Base-by-base conservation (phyloP, 2,888 invertebrate genomes). In the Agrochola circellaris region DNA sequence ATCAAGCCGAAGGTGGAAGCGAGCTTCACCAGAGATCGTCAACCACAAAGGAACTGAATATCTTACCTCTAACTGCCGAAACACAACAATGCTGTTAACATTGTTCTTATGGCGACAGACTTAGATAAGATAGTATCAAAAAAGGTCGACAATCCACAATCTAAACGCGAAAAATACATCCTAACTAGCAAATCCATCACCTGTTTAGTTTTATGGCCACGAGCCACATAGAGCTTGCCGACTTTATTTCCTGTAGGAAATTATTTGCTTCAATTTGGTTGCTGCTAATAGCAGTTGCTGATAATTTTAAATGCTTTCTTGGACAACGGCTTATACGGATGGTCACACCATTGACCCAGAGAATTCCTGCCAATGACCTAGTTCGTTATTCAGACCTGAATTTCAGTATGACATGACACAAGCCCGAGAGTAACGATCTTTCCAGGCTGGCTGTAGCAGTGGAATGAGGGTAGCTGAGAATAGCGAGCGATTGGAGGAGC, bases 271-370 rank as follows among this genome's bases (percentile, higher is more conserved):
- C 58, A 60, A 34, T 65, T 13, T 65, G 15, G 26, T n/a, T 42
- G 51, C 26, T 26, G 30, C 23, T 78, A 75, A 78, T 58, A 0
- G 58, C n/a, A n/a, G n/a, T n/a, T n/a, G n/a, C 17, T 60, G 13
- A 65, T 75, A 17, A 60, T 75, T 75, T 58, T 78, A 58, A 75
- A 82, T 65, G 82, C 78, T 78, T 82, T 76, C 75, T 75, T 75
- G 64, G 34, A 2, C 8, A 51, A 4, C 0, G 1, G 34, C 9
- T 1, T 42, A 5, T 30, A 34, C 11, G 56, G 20, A 64, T 56
- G 8, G 20, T n/a, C n/a, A 42, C 30, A 34, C 30, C 9, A 34
- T 42, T 78, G 34, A 82, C 51, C 42, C n/a, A 78, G 42, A 75
- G 8, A 54, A 82, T 34, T 75, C 0, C 6, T 42, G 30, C n/a